Base-by-base conservation (phyloP, 2,113 vertebrate species). In the Pleuronectes platessa region DNA sequence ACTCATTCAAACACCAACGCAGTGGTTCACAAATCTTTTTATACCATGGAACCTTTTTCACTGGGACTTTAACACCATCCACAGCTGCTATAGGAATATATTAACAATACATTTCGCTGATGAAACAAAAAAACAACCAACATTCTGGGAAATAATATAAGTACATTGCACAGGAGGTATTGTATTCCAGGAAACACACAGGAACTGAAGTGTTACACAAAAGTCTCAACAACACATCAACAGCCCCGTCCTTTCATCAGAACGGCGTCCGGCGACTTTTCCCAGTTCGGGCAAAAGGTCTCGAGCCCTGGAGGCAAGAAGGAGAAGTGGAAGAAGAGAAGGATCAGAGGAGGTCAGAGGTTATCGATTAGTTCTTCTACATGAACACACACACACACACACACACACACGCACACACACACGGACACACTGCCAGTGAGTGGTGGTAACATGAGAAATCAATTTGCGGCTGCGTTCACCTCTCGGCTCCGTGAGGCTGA, bases 391-490 rank as follows among this genome's bases (percentile, higher is more conserved):
- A 10, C 53, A 67, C 62, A 54, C 51, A 74, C 10, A 47, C 55
- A 66, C 40, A 60, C 64, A 54, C 35, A 71, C 61, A 67, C 69
- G 40, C n/a, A 71, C 7, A 40, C 24, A 70, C 21, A 23, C 21
- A 58, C 26, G 72, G 31, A 60, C 68, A 23, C 21, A 58, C 26
- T 72, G 26, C 13, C 58, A 12, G 58, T 27, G 61, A 78, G 76
- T 35, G 40, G 78, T 7, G 42, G 74, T 74, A 65, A 87, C 89
- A 87, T 27, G 49, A 72, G 72, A 81, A 84, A 84, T 81, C 74
- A 51, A 86, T 90, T 83, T 85, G 71, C 64, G 45, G 53, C 27
- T 61, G 27, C 76, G 20, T 79, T 85, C 68, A 54, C 47, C 71
- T 68, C 71, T 31, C 82, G 61, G 63, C 42, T 47, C 37, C 51